These are phyloP conservation scores for Phrynocephalus forsythii DNA, from an alignment of 2,797 vertebrate genomes.

Conservation along the genomic window DNA sequence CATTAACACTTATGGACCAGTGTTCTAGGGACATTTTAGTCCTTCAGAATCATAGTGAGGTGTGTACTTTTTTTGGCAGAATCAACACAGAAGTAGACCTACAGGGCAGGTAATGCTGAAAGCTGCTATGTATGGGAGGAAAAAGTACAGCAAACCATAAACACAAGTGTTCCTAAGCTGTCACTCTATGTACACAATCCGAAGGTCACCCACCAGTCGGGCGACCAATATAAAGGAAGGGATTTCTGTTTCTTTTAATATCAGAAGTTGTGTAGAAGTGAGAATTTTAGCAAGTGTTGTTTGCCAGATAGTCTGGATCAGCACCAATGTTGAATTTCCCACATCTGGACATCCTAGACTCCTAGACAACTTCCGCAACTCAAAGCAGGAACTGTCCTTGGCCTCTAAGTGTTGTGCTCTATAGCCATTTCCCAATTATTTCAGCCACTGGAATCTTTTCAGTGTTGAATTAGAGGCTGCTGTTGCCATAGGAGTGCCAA, in stretches of 20 bases:
- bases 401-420: not conserved
- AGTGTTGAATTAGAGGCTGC: constrained; percentile 6
- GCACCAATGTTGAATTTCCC: not conserved
- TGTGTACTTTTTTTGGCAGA: no score
- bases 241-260: not conserved
- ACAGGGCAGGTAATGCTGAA: no score
- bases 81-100: no score
- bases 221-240: not conserved
- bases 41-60: no score
- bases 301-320: not conserved
- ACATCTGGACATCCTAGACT: not conserved
- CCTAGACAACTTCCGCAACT: not conserved
- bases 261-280: not conserved
- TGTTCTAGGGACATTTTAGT: no score
- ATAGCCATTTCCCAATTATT: not conserved
- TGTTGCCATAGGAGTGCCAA: not conserved
- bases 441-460: constrained; percentile 10
- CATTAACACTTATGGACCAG: no score
- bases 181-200: not conserved
- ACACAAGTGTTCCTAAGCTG: not conserved
- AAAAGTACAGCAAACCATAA: not conserved
- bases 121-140: no score
- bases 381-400: constrained; percentile 1
- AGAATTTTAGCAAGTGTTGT: not conserved
- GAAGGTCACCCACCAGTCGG: not conserved